These are phyloP conservation scores for Platichthys flesus DNA, from an alignment of 2,113 vertebrate genomes.

Conservation along the genomic window DNA sequence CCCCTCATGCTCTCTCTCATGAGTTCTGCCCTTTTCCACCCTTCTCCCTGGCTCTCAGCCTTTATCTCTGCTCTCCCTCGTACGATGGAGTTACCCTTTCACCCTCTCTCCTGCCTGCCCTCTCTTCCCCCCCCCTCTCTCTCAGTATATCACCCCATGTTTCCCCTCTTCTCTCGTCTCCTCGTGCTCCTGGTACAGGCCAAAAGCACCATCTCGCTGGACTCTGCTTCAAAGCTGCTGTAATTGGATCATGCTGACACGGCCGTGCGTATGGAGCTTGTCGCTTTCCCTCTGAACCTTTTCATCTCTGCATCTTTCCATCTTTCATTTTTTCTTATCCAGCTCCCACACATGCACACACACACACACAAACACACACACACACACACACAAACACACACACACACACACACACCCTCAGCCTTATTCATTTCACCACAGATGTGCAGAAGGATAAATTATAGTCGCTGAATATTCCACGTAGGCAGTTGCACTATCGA, in stretches of 20 bases:
- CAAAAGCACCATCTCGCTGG: slow-evolving; percentile 53
- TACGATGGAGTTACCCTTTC: slow-evolving; percentile 13
- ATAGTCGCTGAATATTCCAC: slow-evolving; percentile 29
- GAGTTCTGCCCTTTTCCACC: slow-evolving; percentile 39
- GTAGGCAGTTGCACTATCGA: slow-evolving; percentile 7
- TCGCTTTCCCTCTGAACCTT: slow-evolving; percentile 42
- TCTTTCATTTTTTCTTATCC: slow-evolving; percentile 27
- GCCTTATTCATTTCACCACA: slow-evolving; percentile 26
- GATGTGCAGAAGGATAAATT: slow-evolving; percentile 45
- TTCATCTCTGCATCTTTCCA: slow-evolving; percentile 59
- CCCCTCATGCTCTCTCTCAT: slow-evolving; percentile 30
- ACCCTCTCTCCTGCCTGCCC: slow-evolving; percentile 15
- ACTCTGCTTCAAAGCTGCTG: slow-evolving; percentile 71
- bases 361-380: not conserved
- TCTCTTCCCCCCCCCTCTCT: not conserved
- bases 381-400: not conserved
- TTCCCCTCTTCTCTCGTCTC: slow-evolving; percentile 19
- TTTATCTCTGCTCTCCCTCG: not conserved
- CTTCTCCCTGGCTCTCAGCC: slow-evolving; percentile 8
- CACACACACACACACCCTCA: not conserved
- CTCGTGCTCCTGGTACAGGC: slow-evolving; percentile 43
- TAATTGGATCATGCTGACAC: slow-evolving; percentile 77
- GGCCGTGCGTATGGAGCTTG: slow-evolving; percentile 41
- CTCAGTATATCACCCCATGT: not conserved
- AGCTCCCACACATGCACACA: not conserved